A percentile compares a stretch with the other conserved stretches of the same genome.
Conservation (phyloP, 2,888 invertebrate species). For the Aleiodes alternator region DNA sequence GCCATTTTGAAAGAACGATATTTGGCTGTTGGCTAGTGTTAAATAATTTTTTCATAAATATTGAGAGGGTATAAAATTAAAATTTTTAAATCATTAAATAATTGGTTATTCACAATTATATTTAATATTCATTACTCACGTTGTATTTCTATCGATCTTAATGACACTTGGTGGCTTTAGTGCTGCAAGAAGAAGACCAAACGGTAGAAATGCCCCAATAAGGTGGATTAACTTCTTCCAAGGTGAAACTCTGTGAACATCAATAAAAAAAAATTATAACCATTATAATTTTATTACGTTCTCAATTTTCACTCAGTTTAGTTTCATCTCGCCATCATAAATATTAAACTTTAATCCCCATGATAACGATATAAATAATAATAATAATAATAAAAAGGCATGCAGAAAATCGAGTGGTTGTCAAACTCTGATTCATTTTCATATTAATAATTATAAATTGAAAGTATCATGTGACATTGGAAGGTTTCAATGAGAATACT, state of each 20-base stretch:
- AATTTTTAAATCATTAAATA: background rate
- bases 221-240: conserved; percentile 82
- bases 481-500: no score
- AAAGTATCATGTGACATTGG: no score
- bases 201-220: conserved; percentile 82
- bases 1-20: conserved; percentile 70
- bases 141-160: conserved; percentile 75
- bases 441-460: no score
- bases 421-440: no score
- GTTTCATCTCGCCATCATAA: background rate
- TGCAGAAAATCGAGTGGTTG: background rate
- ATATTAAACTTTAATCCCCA: conserved; percentile 26
- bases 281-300: conserved; percentile 26
- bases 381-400: background rate
- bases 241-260: conserved; percentile 70
- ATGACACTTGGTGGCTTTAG: conserved; percentile 82
- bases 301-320: background rate
- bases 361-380: background rate
- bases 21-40: conserved; percentile 63
- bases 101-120: background rate
- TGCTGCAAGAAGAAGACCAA: conserved; percentile 84
- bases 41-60: conserved; percentile 5
- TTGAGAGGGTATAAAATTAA: background rate
- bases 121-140: conserved; percentile 61
- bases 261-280: conserved; percentile 33